Percentiles rank a stretch among this genome's conserved stretches.
Conservation (phyloP, 2,888 invertebrate genomes). For the Macaria notata region DNA sequence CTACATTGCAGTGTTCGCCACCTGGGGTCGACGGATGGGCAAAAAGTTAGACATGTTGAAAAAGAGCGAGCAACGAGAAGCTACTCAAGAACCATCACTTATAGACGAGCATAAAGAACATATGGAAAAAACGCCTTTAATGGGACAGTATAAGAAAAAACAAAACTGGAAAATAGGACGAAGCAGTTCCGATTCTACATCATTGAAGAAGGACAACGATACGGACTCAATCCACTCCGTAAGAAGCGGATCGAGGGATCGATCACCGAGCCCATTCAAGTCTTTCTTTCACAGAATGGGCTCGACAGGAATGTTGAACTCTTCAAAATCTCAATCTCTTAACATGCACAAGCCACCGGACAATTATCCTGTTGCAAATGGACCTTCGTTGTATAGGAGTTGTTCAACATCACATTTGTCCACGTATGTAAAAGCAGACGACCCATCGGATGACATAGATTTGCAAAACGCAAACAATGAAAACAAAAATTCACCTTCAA, state of each 20-base stretch:
- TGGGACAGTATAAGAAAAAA: conserved; percentile 79
- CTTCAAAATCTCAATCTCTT: conserved; percentile 74
- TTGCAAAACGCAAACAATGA: conserved; percentile 76
- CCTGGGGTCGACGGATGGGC: conserved; percentile 91
- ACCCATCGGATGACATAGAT: conserved; percentile 90
- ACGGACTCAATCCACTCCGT: conserved; percentile 75
- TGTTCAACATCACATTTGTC: conserved; percentile 90
- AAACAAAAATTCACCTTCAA: conserved; percentile 62
- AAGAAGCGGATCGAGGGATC: conserved; percentile 73
- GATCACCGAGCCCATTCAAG: conserved; percentile 86
- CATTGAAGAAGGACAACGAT: conserved; percentile 71
- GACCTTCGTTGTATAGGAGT: conserved; percentile 85
- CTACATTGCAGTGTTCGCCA: conserved; percentile 81
- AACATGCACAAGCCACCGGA: conserved; percentile 63
- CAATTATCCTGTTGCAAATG: conserved; percentile 68
- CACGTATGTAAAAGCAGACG: conserved; percentile 89
- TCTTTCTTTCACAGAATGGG: conserved; percentile 89
- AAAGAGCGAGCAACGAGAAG: conserved; percentile 84
- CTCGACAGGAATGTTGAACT: conserved; percentile 88
- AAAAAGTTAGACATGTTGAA: conserved; percentile 89
- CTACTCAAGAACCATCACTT: conserved; percentile 58
- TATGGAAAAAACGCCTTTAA: conserved; percentile 48
- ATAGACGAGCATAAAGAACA: conserved; percentile 56
- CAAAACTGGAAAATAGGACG: conserved; percentile 83
- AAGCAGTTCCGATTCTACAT: conserved; percentile 74